phyloP scores from a whole-genome alignment of 2,113 vertebrate genomes.

The Brachypodius melanocephalos region DNA sequence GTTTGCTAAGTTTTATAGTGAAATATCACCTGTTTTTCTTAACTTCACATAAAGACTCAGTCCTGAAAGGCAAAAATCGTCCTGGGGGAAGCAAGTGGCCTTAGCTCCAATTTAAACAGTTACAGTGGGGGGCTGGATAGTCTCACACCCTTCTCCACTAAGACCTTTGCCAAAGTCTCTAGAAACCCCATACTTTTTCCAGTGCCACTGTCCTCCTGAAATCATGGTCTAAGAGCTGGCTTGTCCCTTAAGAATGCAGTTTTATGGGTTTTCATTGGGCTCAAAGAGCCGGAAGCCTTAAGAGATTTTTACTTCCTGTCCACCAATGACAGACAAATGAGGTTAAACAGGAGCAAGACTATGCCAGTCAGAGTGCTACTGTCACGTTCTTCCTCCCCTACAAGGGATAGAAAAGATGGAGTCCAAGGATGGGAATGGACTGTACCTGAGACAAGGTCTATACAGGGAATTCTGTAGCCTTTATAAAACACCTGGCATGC shows the following conservation, averaged over 20 bases:
- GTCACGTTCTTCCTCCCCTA: neutral
- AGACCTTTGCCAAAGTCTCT: neutral
- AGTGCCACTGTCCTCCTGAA: neutral
- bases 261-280: neutral
- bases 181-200: neutral
- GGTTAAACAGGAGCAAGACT: neutral
- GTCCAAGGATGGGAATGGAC: neutral
- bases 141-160: neutral
- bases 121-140: neutral
- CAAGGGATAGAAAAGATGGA: neutral
- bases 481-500: conserved; percentile 44
- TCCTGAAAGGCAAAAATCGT: neutral
- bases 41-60: neutral
- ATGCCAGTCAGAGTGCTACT: neutral
- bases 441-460: neutral
- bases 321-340: neutral
- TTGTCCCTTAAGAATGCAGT: neutral
- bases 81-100: neutral
- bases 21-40: neutral
- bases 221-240: neutral
- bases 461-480: conserved; percentile 23
- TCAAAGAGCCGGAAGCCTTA: neutral
- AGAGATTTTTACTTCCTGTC: neutral
- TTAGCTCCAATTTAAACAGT: neutral
- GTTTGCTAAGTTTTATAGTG: neutral